Evolutionary conservation across 2,888 invertebrate species (phyloP), one percentile per base, ranked within the genome.

Genomic region (Xestia c-nigrum): DNA sequence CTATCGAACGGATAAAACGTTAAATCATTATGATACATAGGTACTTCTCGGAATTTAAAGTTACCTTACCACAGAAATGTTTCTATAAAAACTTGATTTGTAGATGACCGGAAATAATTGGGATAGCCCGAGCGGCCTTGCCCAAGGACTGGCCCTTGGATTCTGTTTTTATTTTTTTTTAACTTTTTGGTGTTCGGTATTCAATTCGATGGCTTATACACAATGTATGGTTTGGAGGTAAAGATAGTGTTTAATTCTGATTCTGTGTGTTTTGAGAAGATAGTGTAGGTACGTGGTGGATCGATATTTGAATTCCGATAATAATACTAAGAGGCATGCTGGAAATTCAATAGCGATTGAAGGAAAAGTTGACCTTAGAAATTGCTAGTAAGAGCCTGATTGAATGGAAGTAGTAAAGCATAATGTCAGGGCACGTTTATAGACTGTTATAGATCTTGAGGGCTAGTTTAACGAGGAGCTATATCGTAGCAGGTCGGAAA

Each of bases 71-170:
- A 70, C 68, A 66, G 31, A 78, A 73, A 59, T 81, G 46, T 75
- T 40, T 57, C 24, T 10, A 76, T 38, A 80, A 80, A 87, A 86
- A 82, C 79, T 80, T 46, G 72, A 78, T 88, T 77, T 64, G 67
- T 81, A 75, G 83, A 52, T 86, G 85, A 88, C 92, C 92, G 92
- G 91, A 92, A 89, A 89, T 89, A 89, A 89, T 90, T 86, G 86
- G 82, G 84, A 89, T 86, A 79, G 77, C 70, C 84, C 84, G 72
- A 79, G 69, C 77, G 92, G 85, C 91, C 92, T 92, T 92, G 91
- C 83, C 72, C 91, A 91, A 90, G 89, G 92, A 81, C 88, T 78
- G 66, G 67, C 73, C 76, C 76, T 79, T 52, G 21, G 6, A 63
- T 64, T 43, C 40, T 1, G n/a, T 12, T 38, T 55, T 69, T 31